A percentile compares a stretch with the other conserved stretches of the same genome.
These are phyloP conservation scores for Meandrusa payeni DNA, from an alignment of 2,888 invertebrate species.

Conservation along the genomic window DNA sequence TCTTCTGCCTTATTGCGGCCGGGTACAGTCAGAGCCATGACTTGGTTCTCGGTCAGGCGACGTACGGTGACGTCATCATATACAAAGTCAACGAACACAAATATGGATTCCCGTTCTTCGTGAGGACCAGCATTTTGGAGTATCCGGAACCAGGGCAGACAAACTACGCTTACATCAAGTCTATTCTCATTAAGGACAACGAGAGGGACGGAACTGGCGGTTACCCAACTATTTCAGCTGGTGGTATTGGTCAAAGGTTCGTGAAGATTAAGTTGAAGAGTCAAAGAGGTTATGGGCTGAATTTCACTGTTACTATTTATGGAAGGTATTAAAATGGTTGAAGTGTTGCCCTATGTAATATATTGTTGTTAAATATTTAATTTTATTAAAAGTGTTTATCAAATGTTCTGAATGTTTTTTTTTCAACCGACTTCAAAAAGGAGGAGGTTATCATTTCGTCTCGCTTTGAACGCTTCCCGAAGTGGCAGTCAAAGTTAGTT, in stretches of 20 bases:
- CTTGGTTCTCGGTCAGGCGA: constrained; percentile 50
- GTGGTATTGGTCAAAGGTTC: constrained; percentile 66
- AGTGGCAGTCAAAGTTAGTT: too few relatives aligned
- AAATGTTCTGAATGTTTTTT: background rate
- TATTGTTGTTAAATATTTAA: constrained; percentile 8
- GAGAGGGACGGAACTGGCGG: constrained; percentile 57
- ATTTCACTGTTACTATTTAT: constrained; percentile 67
- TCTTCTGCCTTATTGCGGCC: constrained; percentile 47
- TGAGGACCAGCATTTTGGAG: constrained; percentile 53
- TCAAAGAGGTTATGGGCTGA: constrained; percentile 59
- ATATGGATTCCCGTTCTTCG: constrained; percentile 62
- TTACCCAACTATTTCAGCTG: constrained; percentile 56
- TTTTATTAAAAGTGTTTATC: background rate
- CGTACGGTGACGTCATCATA: constrained; percentile 60
- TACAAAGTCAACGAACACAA: constrained; percentile 57
- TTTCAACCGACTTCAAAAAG: too few relatives aligned
- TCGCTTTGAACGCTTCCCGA: too few relatives aligned
- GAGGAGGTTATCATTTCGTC: too few relatives aligned
- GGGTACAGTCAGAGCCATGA: constrained; percentile 59
- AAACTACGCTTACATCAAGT: constrained; percentile 59
- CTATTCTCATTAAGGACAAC: constrained; percentile 62
- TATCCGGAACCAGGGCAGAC: constrained; percentile 57
- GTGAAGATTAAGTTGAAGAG: constrained; percentile 68
- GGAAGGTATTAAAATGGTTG: constrained; percentile 51
- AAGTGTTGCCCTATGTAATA: constrained; percentile 2